Conservation (phyloP, 2,113 vertebrate genomes). For the Ctenodactylus gundi region DNA sequence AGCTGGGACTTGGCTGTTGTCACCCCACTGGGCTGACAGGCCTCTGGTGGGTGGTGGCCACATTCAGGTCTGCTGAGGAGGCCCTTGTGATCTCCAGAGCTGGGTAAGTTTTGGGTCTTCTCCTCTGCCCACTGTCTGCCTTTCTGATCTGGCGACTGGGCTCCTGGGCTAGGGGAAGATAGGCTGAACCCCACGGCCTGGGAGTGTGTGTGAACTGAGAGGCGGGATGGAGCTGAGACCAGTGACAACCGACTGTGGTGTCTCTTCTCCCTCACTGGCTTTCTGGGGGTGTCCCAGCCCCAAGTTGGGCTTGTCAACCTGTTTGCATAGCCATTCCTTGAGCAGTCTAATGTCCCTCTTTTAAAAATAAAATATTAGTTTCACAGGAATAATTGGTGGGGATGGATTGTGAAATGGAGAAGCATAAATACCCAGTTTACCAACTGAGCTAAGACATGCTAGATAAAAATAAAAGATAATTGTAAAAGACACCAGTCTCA, state of each 20-base stretch:
- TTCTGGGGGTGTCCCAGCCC: neutral
- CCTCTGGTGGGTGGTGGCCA: neutral
- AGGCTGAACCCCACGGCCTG: neutral
- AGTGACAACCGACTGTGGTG: too few species aligned
- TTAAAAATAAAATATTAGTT: constrained; percentile 41
- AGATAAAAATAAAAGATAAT: constrained; percentile 68
- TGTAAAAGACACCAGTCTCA: constrained; percentile 59
- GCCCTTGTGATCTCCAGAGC: neutral
- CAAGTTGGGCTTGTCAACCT: neutral
- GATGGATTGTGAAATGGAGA: constrained; percentile 59
- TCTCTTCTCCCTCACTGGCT: neutral
- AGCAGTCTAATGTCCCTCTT: neutral
- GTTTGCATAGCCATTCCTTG: neutral
- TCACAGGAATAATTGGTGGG: constrained; percentile 64
- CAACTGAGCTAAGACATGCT: constrained; percentile 39
- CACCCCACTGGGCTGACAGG: too few species aligned
- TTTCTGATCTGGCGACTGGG: neutral
- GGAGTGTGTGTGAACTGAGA: accelerated
- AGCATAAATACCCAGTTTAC: constrained; percentile 39
- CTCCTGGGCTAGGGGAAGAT: neutral
- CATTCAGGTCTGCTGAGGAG: neutral
- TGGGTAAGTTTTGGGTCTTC: neutral
- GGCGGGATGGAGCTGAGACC: neutral
- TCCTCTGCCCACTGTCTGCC: neutral
- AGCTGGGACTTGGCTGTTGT: neutral